Percentiles rank a stretch among this genome's conserved stretches.
Conservation (phyloP, 2,888 invertebrate species). For the Eupithecia dodoneata region DNA sequence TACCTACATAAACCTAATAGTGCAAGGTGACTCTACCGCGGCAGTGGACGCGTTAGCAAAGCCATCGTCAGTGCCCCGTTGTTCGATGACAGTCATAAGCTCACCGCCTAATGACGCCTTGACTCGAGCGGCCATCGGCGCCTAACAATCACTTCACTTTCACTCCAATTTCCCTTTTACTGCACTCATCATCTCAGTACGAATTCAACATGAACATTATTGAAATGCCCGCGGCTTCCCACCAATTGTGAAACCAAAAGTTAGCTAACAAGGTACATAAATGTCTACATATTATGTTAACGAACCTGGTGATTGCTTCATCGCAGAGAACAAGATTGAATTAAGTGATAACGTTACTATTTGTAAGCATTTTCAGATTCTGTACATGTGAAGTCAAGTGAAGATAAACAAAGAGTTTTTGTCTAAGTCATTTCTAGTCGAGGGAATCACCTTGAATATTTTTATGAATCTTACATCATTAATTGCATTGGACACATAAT, state of each 20-base stretch:
- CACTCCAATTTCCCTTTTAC: conserved; percentile 47
- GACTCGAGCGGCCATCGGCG: conserved; percentile 8
- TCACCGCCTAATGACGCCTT: conserved; percentile 30
- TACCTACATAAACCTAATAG: not conserved
- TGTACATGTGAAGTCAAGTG: conserved; percentile 5
- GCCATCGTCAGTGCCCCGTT: not conserved
- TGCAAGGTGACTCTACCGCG: not conserved
- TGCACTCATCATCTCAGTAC: conserved; percentile 36
- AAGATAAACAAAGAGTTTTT: conserved; percentile 1
- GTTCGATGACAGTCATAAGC: conserved; percentile 24
- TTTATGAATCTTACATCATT: not conserved
- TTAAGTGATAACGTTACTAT: conserved; percentile 33
- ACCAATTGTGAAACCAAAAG: conserved; percentile 45
- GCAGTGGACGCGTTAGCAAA: not conserved
- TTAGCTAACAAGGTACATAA: conserved; percentile 31
- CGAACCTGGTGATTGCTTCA: conserved; percentile 34
- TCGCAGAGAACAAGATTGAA: conserved; percentile 37
- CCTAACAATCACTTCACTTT: conserved; percentile 42
- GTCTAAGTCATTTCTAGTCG: not conserved
- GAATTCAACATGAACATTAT: conserved; percentile 26
- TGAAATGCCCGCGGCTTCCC: conserved; percentile 36
- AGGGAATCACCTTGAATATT: conserved; percentile 5
- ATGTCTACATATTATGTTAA: conserved; percentile 33
- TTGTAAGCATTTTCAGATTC: conserved; percentile 18
- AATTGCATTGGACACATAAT: not conserved